These are phyloP conservation scores for Scaeva pyrastri DNA, from an alignment of 2,888 invertebrate genomes.

Conservation along the genomic window DNA sequence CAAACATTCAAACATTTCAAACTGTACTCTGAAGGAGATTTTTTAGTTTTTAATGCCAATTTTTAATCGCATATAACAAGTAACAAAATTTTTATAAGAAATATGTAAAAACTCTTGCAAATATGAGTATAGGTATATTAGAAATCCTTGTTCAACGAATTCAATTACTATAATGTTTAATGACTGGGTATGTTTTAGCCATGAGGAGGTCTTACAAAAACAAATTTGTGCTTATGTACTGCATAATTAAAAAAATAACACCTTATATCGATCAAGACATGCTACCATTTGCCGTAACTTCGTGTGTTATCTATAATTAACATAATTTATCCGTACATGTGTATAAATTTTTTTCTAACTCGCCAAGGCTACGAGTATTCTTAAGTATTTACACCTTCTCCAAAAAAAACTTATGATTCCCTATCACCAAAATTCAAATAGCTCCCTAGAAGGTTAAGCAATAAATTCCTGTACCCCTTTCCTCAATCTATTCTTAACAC, in stretches of 20 bases:
- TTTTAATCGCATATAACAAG: too few relatives aligned
- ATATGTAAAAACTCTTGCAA: too few relatives aligned
- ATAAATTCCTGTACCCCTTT: constrained; percentile 45
- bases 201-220: not conserved
- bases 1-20: too few relatives aligned
- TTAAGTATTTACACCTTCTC: not conserved
- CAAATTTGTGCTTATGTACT: not conserved
- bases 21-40: too few relatives aligned
- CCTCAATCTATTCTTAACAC: constrained; percentile 44
- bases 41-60: too few relatives aligned
- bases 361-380: not conserved
- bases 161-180: not conserved
- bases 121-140: too few relatives aligned
- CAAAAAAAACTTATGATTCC: not conserved
- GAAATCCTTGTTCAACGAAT: not conserved
- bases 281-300: not conserved
- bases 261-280: constrained; percentile 18
- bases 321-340: not conserved
- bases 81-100: too few relatives aligned
- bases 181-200: not conserved
- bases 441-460: constrained; percentile 33
- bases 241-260: not conserved
- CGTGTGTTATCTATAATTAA: not conserved
- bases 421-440: not conserved
- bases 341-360: not conserved